Evolutionary conservation across 2,113 vertebrate genomes (phyloP).

Genomic region (Oenanthe oenanthe): DNA sequence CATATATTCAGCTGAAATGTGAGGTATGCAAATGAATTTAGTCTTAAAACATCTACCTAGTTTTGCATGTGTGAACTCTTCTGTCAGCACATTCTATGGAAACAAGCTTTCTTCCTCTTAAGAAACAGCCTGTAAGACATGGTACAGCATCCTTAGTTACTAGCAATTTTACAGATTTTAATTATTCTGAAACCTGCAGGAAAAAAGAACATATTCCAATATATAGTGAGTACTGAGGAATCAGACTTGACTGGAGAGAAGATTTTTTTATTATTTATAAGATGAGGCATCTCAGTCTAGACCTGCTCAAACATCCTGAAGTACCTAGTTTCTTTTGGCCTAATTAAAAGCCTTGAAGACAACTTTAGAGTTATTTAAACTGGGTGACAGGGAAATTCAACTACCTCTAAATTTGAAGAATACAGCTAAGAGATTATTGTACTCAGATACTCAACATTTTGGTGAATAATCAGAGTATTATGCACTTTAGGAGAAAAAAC

Average conservation of each 20-base stretch:
- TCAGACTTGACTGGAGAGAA: background rate
- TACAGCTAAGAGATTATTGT: background rate
- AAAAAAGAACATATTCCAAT: background rate
- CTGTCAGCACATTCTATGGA: background rate
- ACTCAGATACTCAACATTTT: background rate
- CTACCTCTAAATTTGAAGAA: background rate
- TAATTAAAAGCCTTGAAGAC: background rate
- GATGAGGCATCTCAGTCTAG: background rate
- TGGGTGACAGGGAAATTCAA: background rate
- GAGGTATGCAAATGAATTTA: background rate
- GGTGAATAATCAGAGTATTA: background rate
- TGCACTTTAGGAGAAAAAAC: background rate
- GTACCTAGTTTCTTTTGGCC: background rate
- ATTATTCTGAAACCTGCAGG: background rate
- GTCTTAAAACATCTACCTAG: background rate
- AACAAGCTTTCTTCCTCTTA: background rate
- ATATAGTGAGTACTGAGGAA: background rate
- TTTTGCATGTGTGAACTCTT: background rate
- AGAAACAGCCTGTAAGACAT: background rate
- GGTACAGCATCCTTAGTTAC: background rate
- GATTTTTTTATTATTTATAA: background rate
- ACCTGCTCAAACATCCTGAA: background rate
- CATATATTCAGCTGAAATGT: slow-evolving; percentile 7
- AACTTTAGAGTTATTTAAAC: background rate
- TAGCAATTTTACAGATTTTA: background rate